phyloP scores from a whole-genome alignment of 2,888 invertebrate species.

The Chymomyza caudatula region DNA sequence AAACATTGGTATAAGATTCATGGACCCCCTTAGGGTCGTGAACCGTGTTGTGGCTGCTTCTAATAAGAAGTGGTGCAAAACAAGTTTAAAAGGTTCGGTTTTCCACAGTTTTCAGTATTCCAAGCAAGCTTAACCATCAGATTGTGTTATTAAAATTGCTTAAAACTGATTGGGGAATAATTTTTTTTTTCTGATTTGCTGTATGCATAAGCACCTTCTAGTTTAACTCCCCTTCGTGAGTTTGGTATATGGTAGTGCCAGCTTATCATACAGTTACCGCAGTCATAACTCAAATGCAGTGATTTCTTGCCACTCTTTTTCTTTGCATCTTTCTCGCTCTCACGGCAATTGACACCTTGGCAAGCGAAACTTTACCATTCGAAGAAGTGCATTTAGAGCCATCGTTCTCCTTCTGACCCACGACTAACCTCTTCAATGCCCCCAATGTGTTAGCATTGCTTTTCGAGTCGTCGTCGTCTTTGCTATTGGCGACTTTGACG shows the following conservation, averaged over 20 bases:
- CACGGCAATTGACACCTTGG: neutral
- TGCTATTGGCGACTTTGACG: neutral
- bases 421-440: neutral
- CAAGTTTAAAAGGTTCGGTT: no score
- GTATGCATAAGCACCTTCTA: neutral
- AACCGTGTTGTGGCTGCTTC: no score
- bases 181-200: no score
- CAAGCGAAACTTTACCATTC: neutral
- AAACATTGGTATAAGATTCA: no score
- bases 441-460: neutral
- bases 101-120: no score
- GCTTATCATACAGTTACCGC: no score
- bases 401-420: neutral
- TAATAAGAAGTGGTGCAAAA: no score
- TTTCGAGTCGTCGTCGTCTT: neutral
- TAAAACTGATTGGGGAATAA: no score
- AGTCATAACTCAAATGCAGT: slow-evolving; percentile 4
- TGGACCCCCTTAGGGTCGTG: no score
- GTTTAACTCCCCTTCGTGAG: neutral
- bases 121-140: no score
- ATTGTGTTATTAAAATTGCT: no score
- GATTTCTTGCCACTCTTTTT: slow-evolving; percentile 9
- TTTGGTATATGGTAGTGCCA: neutral
- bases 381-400: neutral
- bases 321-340: neutral